Conservation (phyloP, 2,888 invertebrate genomes). For the Drosophila prostipennis region DNA sequence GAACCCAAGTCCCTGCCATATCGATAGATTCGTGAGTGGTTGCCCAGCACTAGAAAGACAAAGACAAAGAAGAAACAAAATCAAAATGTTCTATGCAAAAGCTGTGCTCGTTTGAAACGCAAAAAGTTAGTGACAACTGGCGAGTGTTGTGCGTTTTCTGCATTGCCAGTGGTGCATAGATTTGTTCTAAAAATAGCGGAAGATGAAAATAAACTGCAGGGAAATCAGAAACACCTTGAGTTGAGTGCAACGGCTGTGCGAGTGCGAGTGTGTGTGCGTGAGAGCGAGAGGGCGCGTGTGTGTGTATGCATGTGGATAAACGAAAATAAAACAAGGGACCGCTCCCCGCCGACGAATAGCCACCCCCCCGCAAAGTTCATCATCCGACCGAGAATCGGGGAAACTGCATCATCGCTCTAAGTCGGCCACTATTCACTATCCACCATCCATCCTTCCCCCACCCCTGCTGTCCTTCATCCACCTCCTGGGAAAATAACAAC, state of each 20-base stretch:
- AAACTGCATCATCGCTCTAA: conserved; percentile 62
- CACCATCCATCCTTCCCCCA: conserved; percentile 12
- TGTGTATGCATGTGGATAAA: conserved; percentile 53
- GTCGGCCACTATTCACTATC: conserved; percentile 17
- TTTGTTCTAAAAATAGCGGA: neutral
- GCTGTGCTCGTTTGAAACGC: conserved; percentile 19
- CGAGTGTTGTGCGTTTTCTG: conserved; percentile 8
- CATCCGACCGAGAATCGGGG: conserved; percentile 33
- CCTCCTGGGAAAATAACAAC: conserved; percentile 21
- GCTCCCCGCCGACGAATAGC: conserved; percentile 26
- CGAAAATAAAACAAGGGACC: conserved; percentile 69
- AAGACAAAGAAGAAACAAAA: conserved; percentile 17
- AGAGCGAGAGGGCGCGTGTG: conserved; percentile 24
- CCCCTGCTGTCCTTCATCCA: conserved; percentile 16
- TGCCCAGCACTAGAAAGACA: neutral
- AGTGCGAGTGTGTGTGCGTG: conserved; percentile 18
- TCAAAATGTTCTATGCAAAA: conserved; percentile 33
- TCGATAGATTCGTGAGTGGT: too few species aligned
- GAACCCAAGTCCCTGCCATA: too few species aligned
- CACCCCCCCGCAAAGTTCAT: conserved; percentile 46
- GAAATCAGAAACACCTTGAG: conserved; percentile 31
- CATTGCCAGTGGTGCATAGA: conserved; percentile 11
- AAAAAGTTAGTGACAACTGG: conserved; percentile 13
- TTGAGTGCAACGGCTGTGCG: conserved; percentile 39
- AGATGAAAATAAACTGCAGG: conserved; percentile 43